Conservation (phyloP, 1,140 invertebrate genomes). For the Drosophila nebulosa region DNA sequence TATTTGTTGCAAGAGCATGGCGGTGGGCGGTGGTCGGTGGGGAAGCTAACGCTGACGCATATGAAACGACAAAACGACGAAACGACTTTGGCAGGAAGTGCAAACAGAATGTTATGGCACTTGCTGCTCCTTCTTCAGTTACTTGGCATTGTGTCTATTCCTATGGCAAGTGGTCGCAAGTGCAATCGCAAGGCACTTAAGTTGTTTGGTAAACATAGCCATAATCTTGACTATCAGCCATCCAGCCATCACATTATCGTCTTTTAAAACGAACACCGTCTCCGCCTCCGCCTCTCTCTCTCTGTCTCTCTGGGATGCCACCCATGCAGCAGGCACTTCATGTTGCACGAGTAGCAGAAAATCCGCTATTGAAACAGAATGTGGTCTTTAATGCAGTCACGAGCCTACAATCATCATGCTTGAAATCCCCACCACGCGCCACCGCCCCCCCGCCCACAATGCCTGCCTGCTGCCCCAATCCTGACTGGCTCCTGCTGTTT, state of each 20-base stretch:
- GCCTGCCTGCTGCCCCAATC: too few relatives aligned
- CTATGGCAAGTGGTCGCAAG: conserved; percentile 40
- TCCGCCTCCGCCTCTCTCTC: not conserved
- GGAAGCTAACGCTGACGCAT: not conserved
- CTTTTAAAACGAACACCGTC: conserved; percentile 28
- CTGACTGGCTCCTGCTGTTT: conserved; percentile 38
- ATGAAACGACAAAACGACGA: too few relatives aligned
- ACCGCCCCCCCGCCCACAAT: too few relatives aligned
- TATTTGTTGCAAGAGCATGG: not conserved
- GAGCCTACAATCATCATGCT: conserved; percentile 26
- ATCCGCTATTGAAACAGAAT: not conserved
- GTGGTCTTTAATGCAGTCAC: conserved; percentile 3
- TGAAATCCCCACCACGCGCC: not conserved
- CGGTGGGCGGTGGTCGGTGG: not conserved
- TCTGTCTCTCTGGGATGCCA: not conserved
- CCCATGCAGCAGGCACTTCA: not conserved
- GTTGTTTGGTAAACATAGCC: conserved; percentile 53
- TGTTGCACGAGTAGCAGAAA: not conserved
- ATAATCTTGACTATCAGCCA: conserved; percentile 57
- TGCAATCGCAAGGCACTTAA: conserved; percentile 65
- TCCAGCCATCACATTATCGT: conserved; percentile 43
- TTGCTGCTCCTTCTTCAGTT: not conserved
- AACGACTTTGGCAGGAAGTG: conserved; percentile 43
- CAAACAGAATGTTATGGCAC: conserved; percentile 36
- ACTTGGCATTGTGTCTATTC: conserved; percentile 38